Conservation (phyloP, 2,888 invertebrate genomes). For the Plagodis dolabraria region DNA sequence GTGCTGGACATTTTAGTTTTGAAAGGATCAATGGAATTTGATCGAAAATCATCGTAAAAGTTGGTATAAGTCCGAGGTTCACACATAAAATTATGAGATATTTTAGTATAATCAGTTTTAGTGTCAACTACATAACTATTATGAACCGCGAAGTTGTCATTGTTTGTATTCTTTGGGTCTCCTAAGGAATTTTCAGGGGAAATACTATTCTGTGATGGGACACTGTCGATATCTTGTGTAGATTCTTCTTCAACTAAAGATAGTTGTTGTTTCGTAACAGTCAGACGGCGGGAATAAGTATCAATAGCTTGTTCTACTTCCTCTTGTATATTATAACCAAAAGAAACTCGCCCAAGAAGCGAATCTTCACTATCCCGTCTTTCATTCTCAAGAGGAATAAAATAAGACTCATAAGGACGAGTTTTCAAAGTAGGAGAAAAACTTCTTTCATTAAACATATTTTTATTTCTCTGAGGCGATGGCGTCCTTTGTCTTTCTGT, state of each 20-base stretch:
- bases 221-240: slow-evolving; percentile 75
- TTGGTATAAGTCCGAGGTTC: slow-evolving; percentile 67
- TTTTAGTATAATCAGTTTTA: slow-evolving; percentile 49
- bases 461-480: slow-evolving; percentile 59
- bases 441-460: slow-evolving; percentile 51
- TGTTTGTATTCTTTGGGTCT: slow-evolving; percentile 43
- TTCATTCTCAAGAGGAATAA: slow-evolving; percentile 60
- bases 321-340: slow-evolving; percentile 52
- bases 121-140: slow-evolving; percentile 43
- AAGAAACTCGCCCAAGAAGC: slow-evolving; percentile 58
- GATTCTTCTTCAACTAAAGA: slow-evolving; percentile 82
- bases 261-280: slow-evolving; percentile 70
- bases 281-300: slow-evolving; percentile 61
- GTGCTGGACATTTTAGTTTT: slow-evolving; percentile 66
- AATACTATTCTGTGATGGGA: slow-evolving; percentile 69
- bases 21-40: slow-evolving; percentile 49
- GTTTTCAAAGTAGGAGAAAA: slow-evolving; percentile 62
- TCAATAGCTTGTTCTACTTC: slow-evolving; percentile 66
- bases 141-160: slow-evolving; percentile 40
- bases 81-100: slow-evolving; percentile 48
- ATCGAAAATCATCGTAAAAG: slow-evolving; percentile 71
- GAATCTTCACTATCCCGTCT: slow-evolving; percentile 46
- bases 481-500: slow-evolving; percentile 54
- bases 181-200: slow-evolving; percentile 64
- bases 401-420: slow-evolving; percentile 67